Evolutionary conservation across 2,888 invertebrate genomes (phyloP), one percentile per base, ranked within the genome.

Genomic region (Zonitis immaculata): DNA sequence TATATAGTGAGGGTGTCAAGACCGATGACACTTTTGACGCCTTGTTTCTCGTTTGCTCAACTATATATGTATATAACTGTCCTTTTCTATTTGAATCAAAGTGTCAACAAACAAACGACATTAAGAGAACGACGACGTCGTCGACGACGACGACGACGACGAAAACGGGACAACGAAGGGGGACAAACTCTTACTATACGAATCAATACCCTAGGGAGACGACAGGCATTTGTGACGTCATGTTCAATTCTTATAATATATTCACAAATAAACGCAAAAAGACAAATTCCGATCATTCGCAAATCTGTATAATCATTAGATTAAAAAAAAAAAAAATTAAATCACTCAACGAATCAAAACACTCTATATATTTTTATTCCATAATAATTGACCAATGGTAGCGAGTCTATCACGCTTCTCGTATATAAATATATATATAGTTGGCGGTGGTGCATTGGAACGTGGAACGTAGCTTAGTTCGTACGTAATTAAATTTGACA

Each of bases 41-140:
- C 32, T 35, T 35, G 14, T 9, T 9, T 9, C 18, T 18, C 35
- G n/a, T n/a, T n/a, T n/a, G n/a, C n/a, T n/a, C n/a, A n/a, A n/a
- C n/a, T n/a, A n/a, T n/a, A n/a, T n/a, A n/a, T n/a, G n/a, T n/a
- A n/a, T n/a, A n/a, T n/a, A n/a, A n/a, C n/a, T 32, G 14, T 9
- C 35, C 9, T 18, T 16, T 35, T 18, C 35, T 35, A 16, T 14
- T 58, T 56, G 58, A 66, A 66, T 67, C 66, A 67, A 66, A 68
- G 72, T 71, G 72, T 73, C 73, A 73, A 73, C 72, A 74, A 72
- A 73, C 73, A 72, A 72, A 73, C 71, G 72, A 69, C 71, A 70
- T 73, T 73, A 73, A 66, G 55, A 61, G 67, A 57, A 53, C 48
- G 35, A n/a, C 28, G 28, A 28, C 28, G 27, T 51, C 45, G 32